Evolutionary conservation across 2,113 vertebrate species (phyloP).

Genomic region (Tychaedon coryphoeus): DNA sequence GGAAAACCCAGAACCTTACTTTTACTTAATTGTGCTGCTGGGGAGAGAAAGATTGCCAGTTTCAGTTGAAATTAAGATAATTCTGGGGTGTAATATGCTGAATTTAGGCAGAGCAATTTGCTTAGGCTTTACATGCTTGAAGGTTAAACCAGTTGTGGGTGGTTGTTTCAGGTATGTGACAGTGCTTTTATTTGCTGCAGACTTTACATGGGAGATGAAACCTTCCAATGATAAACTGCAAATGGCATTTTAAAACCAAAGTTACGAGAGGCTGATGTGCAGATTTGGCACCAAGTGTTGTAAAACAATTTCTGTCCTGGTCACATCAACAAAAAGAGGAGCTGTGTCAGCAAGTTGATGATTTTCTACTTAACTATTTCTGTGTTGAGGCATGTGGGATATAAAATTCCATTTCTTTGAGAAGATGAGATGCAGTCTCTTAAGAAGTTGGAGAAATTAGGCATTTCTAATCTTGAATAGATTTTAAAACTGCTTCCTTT

Average conservation of each 20-base stretch:
- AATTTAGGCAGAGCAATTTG: not conserved
- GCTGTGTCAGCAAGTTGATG: not conserved
- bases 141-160: not conserved
- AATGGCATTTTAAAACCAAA: not conserved
- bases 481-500: not conserved
- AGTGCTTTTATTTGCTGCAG: not conserved
- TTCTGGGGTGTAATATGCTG: not conserved
- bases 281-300: not conserved
- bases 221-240: not conserved
- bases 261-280: fast-evolving
- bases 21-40: not conserved
- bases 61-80: not conserved
- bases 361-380: not conserved
- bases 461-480: not conserved
- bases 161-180: not conserved
- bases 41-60: not conserved
- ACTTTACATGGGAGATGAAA: not conserved
- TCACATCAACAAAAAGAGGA: not conserved
- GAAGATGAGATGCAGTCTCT: not conserved
- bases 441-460: not conserved
- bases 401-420: not conserved
- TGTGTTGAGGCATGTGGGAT: not conserved
- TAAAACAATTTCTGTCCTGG: not conserved
- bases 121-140: not conserved
- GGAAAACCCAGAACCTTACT: not conserved